Conservation (phyloP, 2,113 vertebrate species). For the Mastomys natalensis region DNA sequence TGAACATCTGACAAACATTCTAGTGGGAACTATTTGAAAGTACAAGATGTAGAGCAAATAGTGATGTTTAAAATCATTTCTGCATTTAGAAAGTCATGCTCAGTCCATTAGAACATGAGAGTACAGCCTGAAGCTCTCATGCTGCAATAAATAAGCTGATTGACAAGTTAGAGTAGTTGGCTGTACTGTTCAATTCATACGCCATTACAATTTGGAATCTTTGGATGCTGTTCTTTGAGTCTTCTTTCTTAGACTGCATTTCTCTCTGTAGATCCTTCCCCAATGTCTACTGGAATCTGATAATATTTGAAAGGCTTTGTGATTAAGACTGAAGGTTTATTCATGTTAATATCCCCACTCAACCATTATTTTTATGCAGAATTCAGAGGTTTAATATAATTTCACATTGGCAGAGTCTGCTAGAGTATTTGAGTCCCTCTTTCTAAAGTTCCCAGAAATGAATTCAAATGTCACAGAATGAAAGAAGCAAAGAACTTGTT, state of each 20-base stretch:
- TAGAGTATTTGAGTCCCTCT: neutral
- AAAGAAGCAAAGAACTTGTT: neutral
- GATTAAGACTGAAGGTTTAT: conserved; percentile 22
- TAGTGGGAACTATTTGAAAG: neutral
- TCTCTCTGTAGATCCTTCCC: neutral
- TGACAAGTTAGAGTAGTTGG: accelerated
- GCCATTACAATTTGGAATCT: neutral
- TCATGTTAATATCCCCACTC: neutral
- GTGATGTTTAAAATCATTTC: neutral
- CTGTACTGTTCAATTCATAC: neutral
- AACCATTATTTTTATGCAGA: neutral
- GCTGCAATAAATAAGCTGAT: neutral
- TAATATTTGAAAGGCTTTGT: conserved; percentile 12
- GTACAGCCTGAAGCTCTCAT: no score
- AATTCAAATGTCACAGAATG: conserved; percentile 11
- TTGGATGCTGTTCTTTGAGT: neutral
- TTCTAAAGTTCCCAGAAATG: neutral
- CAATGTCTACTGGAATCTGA: neutral
- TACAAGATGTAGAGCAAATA: neutral
- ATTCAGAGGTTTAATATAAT: neutral
- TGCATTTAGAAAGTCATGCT: neutral
- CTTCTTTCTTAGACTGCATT: neutral
- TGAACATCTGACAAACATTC: neutral
- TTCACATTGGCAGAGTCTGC: neutral
- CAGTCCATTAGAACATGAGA: neutral